Base-by-base conservation (phyloP, 2,797 vertebrate genomes). In the Myoxocephalus aenaeus region DNA sequence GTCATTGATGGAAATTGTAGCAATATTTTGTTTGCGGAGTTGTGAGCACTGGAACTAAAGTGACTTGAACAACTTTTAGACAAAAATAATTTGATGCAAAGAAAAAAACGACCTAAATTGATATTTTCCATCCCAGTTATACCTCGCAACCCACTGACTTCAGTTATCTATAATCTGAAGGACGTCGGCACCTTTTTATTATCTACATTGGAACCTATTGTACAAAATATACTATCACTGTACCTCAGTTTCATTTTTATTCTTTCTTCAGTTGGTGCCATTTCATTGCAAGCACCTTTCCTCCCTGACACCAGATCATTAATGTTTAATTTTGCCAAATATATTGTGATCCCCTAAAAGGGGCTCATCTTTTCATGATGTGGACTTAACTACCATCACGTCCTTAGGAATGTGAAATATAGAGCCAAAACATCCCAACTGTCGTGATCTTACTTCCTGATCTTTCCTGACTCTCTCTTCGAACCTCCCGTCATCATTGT, bases 401-500 rank as follows among this genome's bases (percentile, higher is more conserved):
- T 17, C 0, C 15, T 46, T 44, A n/a, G 10, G n/a, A 54, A 56
- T 29, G 9, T 64, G 22, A 63, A n/a, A n/a, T n/a, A 50, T 18
- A 10, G 48, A n/a, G 3, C 48, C 27, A 38, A 18, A 54, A 29
- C 22, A 27, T 7, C 15, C 13, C 27, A 5, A 2, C 11, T 40
- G 15, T 69, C 20, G 11, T 44, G 3, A 5, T 46, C 6, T 9
- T 14, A 7, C n/a, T 59, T n/a, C n/a, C n/a, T n/a, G n/a, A n/a
- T n/a, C n/a, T n/a, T n/a, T n/a, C n/a, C n/a, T n/a, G n/a, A n/a
- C n/a, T n/a, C n/a, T n/a, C n/a, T n/a, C n/a, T n/a, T n/a, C n/a
- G n/a, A n/a, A n/a, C n/a, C n/a, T n/a, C n/a, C 17, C 72, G 61
- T 82, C 11, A 32, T 70, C 8, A 13, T 5, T 81, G 83, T 83